These are phyloP conservation scores for Drosophila conformis DNA, from an alignment of 2,888 invertebrate species.

Conservation along the genomic window DNA sequence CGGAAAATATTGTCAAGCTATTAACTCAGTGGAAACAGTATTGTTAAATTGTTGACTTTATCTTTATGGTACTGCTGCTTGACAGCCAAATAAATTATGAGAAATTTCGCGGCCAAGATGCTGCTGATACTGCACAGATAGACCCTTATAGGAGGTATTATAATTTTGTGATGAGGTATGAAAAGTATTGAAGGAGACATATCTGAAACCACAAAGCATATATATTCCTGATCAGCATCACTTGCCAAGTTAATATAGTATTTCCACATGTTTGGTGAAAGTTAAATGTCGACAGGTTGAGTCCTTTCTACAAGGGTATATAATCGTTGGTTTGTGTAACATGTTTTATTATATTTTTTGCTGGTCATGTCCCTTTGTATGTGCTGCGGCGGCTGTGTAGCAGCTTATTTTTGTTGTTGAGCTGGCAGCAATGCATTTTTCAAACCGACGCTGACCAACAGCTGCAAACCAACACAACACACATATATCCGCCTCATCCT, in stretches of 20 bases:
- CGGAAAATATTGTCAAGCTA: neutral
- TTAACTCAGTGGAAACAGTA: neutral
- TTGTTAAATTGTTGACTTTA: conserved; percentile 42
- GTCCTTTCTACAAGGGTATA: neutral
- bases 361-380: conserved; percentile 33
- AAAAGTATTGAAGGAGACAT: neutral
- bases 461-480: conserved; percentile 12
- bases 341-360: neutral
- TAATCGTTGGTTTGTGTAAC: neutral
- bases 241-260: too few species aligned
- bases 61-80: conserved; percentile 19
- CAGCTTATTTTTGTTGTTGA: conserved; percentile 19
- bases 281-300: neutral
- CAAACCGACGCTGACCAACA: conserved; percentile 29
- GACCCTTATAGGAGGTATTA: neutral
- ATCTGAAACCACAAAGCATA: neutral
- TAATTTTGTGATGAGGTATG: neutral
- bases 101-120: conserved; percentile 29
- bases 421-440: conserved; percentile 39
- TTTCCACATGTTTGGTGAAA: neutral
- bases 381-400: conserved; percentile 27
- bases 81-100: conserved; percentile 55
- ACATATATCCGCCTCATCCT: neutral
- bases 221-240: neutral
- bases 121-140: conserved; percentile 9